phyloP scores from a whole-genome alignment of 2,888 invertebrate species.

The Acanthosepion pharaonis region DNA sequence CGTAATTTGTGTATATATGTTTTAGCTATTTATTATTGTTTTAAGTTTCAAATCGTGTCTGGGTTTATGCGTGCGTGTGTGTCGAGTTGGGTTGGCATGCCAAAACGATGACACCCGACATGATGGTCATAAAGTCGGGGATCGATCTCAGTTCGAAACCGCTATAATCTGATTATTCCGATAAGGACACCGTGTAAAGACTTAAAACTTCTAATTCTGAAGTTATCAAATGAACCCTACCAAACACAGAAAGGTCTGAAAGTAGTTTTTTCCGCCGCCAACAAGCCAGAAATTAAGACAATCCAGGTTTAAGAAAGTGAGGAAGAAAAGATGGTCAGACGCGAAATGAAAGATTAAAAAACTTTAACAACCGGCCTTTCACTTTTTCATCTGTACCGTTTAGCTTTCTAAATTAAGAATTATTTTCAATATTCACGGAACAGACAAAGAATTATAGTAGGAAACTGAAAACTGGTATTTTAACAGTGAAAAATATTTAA shows the following conservation, averaged over 20 bases:
- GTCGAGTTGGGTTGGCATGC: background rate
- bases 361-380: background rate
- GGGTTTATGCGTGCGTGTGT: background rate
- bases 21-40: background rate
- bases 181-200: background rate
- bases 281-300: background rate
- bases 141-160: background rate
- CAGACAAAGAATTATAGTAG: background rate
- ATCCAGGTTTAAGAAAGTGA: background rate
- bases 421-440: background rate
- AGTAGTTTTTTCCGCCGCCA: background rate
- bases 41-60: background rate
- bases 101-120: background rate
- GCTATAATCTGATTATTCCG: background rate
- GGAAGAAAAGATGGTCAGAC: background rate
- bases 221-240: background rate
- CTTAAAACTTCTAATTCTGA: background rate
- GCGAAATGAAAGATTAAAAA: background rate
- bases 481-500: background rate
- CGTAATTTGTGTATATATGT: too few species aligned
- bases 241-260: background rate
- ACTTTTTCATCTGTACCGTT: background rate
- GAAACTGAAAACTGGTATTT: background rate
- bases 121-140: slow-evolving; percentile 2
- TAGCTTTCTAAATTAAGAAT: background rate